phyloP scores from a whole-genome alignment of 2,113 vertebrate genomes.

The Protobothrops flavoviridis region DNA sequence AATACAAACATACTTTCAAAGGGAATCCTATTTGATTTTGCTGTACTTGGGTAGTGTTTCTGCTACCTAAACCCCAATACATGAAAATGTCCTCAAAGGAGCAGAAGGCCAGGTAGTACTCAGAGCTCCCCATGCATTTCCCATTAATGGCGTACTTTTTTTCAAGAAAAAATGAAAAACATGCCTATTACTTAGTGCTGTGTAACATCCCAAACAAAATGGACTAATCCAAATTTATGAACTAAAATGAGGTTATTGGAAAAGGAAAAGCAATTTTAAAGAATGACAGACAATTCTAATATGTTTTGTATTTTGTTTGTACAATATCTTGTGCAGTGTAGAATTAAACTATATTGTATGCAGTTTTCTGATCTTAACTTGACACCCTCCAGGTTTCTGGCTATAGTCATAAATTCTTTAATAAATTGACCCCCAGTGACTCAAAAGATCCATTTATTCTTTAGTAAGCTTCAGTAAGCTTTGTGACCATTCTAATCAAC shows the following conservation, averaged over 20 bases:
- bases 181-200: neutral
- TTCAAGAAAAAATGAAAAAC: neutral
- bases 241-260: neutral
- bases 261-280: neutral
- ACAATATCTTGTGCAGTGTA: neutral
- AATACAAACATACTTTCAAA: neutral
- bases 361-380: neutral
- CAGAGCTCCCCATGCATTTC: neutral
- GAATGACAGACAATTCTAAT: neutral
- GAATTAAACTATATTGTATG: neutral
- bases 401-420: neutral
- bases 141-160: neutral
- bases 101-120: neutral
- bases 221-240: neutral
- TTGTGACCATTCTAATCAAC: neutral
- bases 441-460: neutral
- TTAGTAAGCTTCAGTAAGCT: too few species aligned
- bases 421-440: neutral
- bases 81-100: neutral
- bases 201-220: neutral
- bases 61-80: neutral
- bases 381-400: neutral
- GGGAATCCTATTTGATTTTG: neutral
- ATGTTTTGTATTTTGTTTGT: neutral
- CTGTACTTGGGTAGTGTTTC: neutral